These are phyloP conservation scores for Formica exsecta DNA, from an alignment of 1,140 invertebrate genomes.

Conservation along the genomic window DNA sequence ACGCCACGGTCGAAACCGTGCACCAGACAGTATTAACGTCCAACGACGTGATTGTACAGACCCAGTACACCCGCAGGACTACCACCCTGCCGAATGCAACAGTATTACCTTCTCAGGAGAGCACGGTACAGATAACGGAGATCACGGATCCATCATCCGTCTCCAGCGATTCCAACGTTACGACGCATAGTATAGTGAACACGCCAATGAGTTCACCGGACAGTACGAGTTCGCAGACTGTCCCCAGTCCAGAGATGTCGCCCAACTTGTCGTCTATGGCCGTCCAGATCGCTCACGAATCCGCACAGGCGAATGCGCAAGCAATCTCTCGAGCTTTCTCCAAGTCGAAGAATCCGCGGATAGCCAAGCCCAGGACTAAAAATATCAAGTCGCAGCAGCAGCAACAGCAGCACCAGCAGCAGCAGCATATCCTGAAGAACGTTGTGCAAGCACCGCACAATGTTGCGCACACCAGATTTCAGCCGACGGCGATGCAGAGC, in stretches of 20 bases:
- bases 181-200: slow-evolving; percentile 54
- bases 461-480: slow-evolving; percentile 71
- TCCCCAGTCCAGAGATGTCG: slow-evolving; percentile 76
- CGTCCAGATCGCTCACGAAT: slow-evolving; percentile 61
- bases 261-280: slow-evolving; percentile 70
- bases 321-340: slow-evolving; percentile 63
- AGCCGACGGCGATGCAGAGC: slow-evolving; percentile 78
- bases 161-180: slow-evolving; percentile 69
- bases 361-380: slow-evolving; percentile 78
- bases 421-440: slow-evolving; percentile 72
- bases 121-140: slow-evolving; percentile 82
- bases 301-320: slow-evolving; percentile 71
- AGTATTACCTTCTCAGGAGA: slow-evolving; percentile 82
- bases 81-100: slow-evolving; percentile 83
- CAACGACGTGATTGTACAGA: slow-evolving; percentile 84
- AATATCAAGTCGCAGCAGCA: slow-evolving; percentile 75
- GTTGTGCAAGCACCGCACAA: slow-evolving; percentile 66
- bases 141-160: slow-evolving; percentile 77
- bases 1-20: slow-evolving; percentile 84
- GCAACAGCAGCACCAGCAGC: no score
- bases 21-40: slow-evolving; percentile 85
- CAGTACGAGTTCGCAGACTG: slow-evolving; percentile 73
- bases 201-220: slow-evolving; percentile 73
- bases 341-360: slow-evolving; percentile 79
- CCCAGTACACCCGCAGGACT: slow-evolving; percentile 84